A percentile compares a stretch with the other conserved stretches of the same genome.
Conservation (phyloP, 1,140 invertebrate species). For the Bombus pyrosoma region DNA sequence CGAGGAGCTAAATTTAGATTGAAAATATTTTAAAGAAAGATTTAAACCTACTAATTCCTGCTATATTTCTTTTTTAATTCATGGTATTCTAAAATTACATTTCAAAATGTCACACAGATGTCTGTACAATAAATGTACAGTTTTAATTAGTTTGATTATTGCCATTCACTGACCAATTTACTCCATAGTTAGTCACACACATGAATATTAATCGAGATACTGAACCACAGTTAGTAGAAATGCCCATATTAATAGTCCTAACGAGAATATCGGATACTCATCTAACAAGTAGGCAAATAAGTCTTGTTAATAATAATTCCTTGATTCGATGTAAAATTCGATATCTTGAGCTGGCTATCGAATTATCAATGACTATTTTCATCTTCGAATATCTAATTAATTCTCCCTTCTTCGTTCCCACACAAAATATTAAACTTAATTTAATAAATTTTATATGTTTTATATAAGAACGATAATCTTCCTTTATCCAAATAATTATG, state of each 20-base stretch:
- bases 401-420: background rate
- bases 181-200: too few species aligned
- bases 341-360: background rate
- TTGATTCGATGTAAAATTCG: background rate
- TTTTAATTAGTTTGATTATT: background rate
- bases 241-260: background rate
- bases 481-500: background rate
- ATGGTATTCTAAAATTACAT: too few species aligned
- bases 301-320: background rate
- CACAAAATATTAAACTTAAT: background rate
- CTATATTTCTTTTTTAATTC: background rate
- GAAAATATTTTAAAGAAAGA: background rate
- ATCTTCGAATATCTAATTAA: background rate
- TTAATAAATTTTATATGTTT: background rate
- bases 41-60: background rate
- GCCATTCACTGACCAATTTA: background rate
- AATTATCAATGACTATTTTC: background rate
- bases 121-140: background rate
- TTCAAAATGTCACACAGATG: background rate
- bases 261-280: background rate
- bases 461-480: background rate
- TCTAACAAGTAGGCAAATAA: background rate
- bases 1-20: background rate
- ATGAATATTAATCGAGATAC: conserved; percentile 6
- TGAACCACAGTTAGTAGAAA: background rate